Percentiles rank a stretch among this genome's conserved stretches.
Evolutionary conservation across 2,888 invertebrate genomes (phyloP).

Genomic region (Acanthosoma haemorrhoidale): DNA sequence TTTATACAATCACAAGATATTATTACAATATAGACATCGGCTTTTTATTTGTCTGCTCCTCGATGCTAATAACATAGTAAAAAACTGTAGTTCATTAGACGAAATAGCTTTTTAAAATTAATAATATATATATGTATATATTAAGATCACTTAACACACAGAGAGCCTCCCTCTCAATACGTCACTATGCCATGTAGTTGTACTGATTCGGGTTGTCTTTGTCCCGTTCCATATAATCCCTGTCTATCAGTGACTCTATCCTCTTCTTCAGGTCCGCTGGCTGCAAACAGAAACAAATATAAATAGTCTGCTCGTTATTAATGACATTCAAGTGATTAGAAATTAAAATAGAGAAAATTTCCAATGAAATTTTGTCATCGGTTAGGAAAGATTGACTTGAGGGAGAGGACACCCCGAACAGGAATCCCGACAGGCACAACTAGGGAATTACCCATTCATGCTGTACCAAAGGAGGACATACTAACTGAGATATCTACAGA

Average conservation of each 20-base stretch:
- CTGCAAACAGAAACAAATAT: conserved; percentile 52
- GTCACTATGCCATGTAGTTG: conserved; percentile 91
- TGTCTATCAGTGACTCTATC: conserved; percentile 96
- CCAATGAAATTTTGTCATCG: no score
- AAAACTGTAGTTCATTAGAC: conserved; percentile 18
- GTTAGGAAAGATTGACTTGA: background rate
- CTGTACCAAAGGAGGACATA: no score
- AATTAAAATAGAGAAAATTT: no score
- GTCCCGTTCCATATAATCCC: conserved; percentile 98
- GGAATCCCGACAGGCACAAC: no score
- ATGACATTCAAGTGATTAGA: no score
- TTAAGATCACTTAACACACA: conserved; percentile 31
- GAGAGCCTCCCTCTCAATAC: conserved; percentile 19
- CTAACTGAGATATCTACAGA: no score
- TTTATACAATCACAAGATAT: conserved; percentile 26
- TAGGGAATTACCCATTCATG: no score
- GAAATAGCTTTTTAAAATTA: conserved; percentile 30
- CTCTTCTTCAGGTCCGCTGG: conserved; percentile 97
- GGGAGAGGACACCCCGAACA: no score
- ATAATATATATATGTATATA: conserved; percentile 25
- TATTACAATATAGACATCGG: conserved; percentile 15
- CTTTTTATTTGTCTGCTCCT: background rate
- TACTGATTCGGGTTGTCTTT: conserved; percentile 97
- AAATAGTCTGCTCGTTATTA: no score
- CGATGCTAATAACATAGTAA: conserved; percentile 18